A percentile compares a stretch with the other conserved stretches of the same genome.
phyloP scores from a whole-genome alignment of 2,797 vertebrate genomes.

The Tragelaphus oryx region DNA sequence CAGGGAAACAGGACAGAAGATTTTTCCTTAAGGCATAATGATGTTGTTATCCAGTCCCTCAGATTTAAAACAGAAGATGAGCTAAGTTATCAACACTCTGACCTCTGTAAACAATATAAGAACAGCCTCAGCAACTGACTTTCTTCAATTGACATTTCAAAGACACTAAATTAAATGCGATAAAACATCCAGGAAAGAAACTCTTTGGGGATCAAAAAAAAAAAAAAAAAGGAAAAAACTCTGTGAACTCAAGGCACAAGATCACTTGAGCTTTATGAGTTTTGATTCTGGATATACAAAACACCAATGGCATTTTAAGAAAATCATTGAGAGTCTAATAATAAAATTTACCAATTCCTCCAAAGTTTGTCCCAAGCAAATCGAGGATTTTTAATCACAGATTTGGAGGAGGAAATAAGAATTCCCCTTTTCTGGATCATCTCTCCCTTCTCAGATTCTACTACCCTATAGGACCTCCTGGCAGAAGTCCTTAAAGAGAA shows the following conservation, averaged over 20 bases:
- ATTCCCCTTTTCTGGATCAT: background rate
- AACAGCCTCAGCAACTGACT: background rate
- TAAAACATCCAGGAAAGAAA: conserved; percentile 5
- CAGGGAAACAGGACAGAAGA: background rate
- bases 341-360: background rate
- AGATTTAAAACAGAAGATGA: background rate
- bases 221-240: background rate
- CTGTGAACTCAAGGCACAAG: background rate
- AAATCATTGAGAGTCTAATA: background rate
- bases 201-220: background rate
- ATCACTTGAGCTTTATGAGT: background rate
- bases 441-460: background rate
- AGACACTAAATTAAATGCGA: conserved; percentile 36
- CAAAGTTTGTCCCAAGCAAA: background rate
- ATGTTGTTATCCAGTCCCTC: background rate
- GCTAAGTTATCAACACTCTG: background rate
- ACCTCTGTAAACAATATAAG: background rate
- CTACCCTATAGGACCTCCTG: background rate
- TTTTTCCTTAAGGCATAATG: background rate
- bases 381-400: background rate
- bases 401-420: background rate
- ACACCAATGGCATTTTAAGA: background rate
- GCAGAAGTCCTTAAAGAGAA: background rate
- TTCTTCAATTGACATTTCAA: background rate
- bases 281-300: background rate